A percentile compares a stretch with the other conserved stretches of the same genome.
phyloP scores from a whole-genome alignment of 2,888 invertebrate species.

The Aradus depressus region DNA sequence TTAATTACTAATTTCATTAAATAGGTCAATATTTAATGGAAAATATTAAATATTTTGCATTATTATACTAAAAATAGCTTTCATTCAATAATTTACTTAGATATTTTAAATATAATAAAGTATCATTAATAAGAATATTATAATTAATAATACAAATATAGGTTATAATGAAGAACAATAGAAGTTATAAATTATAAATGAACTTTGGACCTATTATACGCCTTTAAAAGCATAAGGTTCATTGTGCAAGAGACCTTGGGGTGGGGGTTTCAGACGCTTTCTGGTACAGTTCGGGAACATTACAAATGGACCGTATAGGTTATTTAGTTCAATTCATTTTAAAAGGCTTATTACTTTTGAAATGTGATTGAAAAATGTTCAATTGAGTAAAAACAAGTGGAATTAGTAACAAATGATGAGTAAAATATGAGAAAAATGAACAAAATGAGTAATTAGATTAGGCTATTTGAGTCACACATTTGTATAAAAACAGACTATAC shows the following conservation, averaged over 20 bases:
- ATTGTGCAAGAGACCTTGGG: constrained; percentile 25
- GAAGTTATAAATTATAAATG: constrained; percentile 1
- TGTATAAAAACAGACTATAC: constrained; percentile 29
- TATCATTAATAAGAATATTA: too few species aligned
- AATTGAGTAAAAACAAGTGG: not conserved
- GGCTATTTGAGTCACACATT: constrained; percentile 19
- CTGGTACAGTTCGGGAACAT: constrained; percentile 23
- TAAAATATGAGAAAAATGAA: not conserved
- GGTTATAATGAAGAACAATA: too few species aligned
- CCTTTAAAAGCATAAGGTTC: constrained; percentile 24
- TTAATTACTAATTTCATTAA: too few species aligned
- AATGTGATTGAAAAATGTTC: not conserved
- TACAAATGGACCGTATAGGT: constrained; percentile 21
- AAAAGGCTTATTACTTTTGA: not conserved
- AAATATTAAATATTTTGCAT: too few species aligned
- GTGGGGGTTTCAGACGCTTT: constrained; percentile 21
- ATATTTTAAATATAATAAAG: too few species aligned
- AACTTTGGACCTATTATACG: constrained; percentile 17
- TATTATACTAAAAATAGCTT: too few species aligned
- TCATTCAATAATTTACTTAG: too few species aligned
- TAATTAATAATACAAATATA: too few species aligned
- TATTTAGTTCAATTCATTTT: constrained; percentile 5
- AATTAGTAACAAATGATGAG: not conserved
- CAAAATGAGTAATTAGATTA: not conserved
- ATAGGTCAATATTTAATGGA: too few species aligned